These are phyloP conservation scores for Agelaius phoeniceus DNA, from an alignment of 2,113 vertebrate species.

Conservation along the genomic window DNA sequence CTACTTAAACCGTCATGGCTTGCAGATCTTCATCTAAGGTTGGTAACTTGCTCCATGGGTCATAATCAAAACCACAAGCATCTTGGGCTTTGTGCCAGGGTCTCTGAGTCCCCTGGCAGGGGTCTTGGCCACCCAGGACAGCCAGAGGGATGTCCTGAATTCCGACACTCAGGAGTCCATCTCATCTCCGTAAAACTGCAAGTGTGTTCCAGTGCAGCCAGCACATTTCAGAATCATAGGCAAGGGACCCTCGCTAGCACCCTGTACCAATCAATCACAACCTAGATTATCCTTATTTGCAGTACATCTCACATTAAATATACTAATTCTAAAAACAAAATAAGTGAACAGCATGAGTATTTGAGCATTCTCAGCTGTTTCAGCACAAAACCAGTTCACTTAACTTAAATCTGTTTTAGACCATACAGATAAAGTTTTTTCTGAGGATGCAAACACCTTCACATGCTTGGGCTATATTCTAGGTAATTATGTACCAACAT, in stretches of 20 bases:
- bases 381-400: not conserved
- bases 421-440: not conserved
- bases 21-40: no score
- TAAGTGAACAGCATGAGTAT: not conserved
- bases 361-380: not conserved
- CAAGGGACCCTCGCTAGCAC: not conserved
- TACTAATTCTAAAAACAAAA: not conserved
- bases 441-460: not conserved
- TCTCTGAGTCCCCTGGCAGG: no score
- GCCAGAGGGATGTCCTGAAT: no score
- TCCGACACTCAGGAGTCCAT: not conserved
- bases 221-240: not conserved
- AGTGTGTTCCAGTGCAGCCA: not conserved
- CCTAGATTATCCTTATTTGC: not conserved
- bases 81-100: no score
- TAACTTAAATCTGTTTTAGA: not conserved
- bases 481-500: not conserved
- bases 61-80: no score
- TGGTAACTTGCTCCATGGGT: no score
- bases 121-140: no score
- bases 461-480: not conserved
- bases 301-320: not conserved
- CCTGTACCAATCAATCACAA: not conserved
- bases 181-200: not conserved
- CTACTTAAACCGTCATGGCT: no score